Evolutionary conservation across 2,797 vertebrate genomes (phyloP).

Genomic region (Stomatorhinus walkeri): DNA sequence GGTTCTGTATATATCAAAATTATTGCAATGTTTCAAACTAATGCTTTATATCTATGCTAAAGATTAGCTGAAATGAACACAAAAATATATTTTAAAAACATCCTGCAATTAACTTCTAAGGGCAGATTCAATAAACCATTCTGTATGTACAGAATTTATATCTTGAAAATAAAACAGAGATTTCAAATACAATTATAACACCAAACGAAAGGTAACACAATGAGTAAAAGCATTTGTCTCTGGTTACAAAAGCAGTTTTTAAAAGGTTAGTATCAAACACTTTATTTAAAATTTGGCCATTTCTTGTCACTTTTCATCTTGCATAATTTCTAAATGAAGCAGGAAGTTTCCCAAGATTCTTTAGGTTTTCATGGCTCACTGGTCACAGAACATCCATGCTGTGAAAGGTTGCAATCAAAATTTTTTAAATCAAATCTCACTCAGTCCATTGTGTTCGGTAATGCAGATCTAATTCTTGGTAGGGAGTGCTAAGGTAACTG

Average conservation of each 20-base stretch:
- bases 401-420: neutral
- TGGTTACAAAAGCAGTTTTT: neutral
- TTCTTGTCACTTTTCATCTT: conserved; percentile 5
- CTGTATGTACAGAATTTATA: neutral
- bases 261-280: neutral
- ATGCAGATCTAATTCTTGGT: conserved; percentile 14
- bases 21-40: neutral
- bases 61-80: neutral
- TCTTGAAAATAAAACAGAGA: neutral
- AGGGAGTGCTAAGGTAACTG: neutral
- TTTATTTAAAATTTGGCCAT: neutral
- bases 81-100: neutral
- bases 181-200: neutral
- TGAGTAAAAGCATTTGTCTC: neutral
- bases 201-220: neutral
- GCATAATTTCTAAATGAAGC: neutral
- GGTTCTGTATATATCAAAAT: neutral
- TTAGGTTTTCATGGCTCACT: neutral
- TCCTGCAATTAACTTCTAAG: neutral
- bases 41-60: neutral
- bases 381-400: neutral
- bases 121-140: neutral
- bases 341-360: neutral
- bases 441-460: neutral
- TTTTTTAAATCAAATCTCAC: neutral